Base-by-base conservation (phyloP, 2,888 invertebrate species). In the Thyatira batis region DNA sequence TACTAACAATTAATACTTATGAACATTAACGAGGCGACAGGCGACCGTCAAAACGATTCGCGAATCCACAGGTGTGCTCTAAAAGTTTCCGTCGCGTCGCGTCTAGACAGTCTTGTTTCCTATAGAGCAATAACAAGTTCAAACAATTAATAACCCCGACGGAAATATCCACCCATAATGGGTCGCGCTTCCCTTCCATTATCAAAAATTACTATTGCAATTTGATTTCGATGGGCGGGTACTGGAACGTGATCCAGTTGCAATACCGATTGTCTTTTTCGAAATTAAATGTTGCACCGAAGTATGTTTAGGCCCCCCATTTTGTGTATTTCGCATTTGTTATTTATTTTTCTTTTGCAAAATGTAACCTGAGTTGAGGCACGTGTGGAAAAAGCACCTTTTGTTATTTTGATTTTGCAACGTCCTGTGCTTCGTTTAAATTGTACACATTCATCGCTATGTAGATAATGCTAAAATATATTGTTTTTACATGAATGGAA, bases 181-280 rank as follows among this genome's bases (percentile, higher is more conserved):
- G 75, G 61, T 52, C 70, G 62, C 71, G 78, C 83, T 84, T 86
- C 87, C 85, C 83, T 78, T 86, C 74, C 77, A 85, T 87, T 87
- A 87, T 85, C 85, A 85, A 84, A 89, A 89, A 87, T 85, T 84
- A 84, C 84, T 87, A 87, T 89, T 87, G 87, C 89, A 82, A 84
- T 87, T 80, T 84, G 77, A 82, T 82, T 84, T 80, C 67, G 71
- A 76, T 80, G 82, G 88, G 87, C 85, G 84, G 73, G 68, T 54
- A 53, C 53, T 52, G 71, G 66, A 60, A 84, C 87, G 83, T 84
- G 87, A 85, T 86, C 81, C 76, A 69, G 73, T 84, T 82, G 75
- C 77, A 76, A 57, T 72, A 57, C 61, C 64, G 66, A 84, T 89
- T 89, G 90, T 91, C 89, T 90, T 88, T 82, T 82, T 76, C 66